Conservation (phyloP, 2,113 vertebrate species). For the Nyctibius bracteatus region DNA sequence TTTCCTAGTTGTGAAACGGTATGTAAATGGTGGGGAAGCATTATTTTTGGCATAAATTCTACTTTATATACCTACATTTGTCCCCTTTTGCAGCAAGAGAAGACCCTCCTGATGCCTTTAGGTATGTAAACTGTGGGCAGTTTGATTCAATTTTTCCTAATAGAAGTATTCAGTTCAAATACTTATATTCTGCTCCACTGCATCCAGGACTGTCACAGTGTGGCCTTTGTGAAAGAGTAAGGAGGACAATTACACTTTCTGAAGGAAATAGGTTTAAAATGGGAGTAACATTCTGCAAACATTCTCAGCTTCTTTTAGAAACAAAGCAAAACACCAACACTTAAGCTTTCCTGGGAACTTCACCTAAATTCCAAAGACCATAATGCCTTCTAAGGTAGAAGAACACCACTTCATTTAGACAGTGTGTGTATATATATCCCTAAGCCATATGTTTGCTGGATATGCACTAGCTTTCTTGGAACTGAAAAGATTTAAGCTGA, state of each 20-base stretch:
- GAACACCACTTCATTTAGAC: not conserved
- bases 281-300: not conserved
- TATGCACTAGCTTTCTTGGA: not conserved
- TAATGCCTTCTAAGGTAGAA: not conserved
- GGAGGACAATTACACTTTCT: not conserved
- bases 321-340: not conserved
- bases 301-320: not conserved
- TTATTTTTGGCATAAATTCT: not conserved
- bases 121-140: not conserved
- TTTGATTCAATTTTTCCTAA: not conserved
- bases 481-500: not conserved
- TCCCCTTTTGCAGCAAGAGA: not conserved
- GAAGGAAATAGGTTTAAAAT: not conserved
- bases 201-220: not conserved
- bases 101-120: not conserved
- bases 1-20: not conserved
- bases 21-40: not conserved
- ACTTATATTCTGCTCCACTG: not conserved
- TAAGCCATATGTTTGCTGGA: conserved; percentile 9
- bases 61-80: not conserved
- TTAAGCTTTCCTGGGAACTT: not conserved
- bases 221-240: not conserved
- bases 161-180: not conserved
- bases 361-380: not conserved
- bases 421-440: not conserved